Evolutionary conservation across 1,140 invertebrate species (phyloP).

Genomic region (Aphelenchoides besseyi): DNA sequence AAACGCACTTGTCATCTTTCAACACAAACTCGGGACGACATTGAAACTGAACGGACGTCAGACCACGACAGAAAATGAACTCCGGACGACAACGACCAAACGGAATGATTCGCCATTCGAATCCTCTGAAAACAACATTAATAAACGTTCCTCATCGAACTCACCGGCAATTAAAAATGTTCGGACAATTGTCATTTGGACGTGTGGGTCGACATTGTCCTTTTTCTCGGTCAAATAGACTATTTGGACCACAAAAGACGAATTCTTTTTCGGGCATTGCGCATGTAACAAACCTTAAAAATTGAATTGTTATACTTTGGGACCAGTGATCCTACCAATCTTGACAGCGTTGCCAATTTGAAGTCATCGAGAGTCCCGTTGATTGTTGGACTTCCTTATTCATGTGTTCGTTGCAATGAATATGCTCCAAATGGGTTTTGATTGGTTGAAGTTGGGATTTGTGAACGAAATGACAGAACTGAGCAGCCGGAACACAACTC

Average conservation of each 20-base stretch:
- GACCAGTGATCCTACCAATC: not conserved
- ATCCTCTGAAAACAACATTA: not conserved
- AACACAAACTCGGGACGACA: constrained; percentile 6
- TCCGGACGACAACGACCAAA: constrained; percentile 1
- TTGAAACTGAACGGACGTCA: constrained; percentile 5
- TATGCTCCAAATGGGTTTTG: constrained; percentile 1
- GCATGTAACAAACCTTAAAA: constrained; percentile 5
- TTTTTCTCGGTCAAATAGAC: not conserved
- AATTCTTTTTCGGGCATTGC: constrained; percentile 4
- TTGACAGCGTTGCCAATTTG: not conserved
- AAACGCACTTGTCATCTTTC: not conserved
- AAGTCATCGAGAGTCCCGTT: not conserved
- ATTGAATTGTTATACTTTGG: not conserved
- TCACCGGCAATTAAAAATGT: constrained; percentile 8
- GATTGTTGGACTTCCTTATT: not conserved
- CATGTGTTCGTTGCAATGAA: not conserved
- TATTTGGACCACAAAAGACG: not conserved
- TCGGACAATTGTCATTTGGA: constrained; percentile 7
- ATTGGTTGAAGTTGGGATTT: not conserved
- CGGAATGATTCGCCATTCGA: not conserved
- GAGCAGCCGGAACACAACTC: not conserved
- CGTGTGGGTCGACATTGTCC: constrained; percentile 1
- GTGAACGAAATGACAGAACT: not conserved
- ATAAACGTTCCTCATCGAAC: not conserved
- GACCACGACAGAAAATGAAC: constrained; percentile 17